These are phyloP conservation scores for Andinoacara biseriatus DNA, from an alignment of 2,113 vertebrate species.

Conservation along the genomic window DNA sequence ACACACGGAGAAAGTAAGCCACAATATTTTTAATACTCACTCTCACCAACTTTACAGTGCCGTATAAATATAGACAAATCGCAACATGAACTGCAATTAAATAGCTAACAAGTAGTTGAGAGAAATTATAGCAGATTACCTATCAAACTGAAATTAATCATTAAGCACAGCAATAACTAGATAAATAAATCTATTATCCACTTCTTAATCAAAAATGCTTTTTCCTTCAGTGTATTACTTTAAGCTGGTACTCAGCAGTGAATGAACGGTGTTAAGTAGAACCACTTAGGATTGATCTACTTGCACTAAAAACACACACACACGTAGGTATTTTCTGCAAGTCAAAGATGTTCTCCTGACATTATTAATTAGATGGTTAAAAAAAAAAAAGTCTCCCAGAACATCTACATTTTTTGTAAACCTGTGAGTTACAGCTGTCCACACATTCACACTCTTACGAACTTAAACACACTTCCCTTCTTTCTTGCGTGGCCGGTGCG, in stretches of 20 bases:
- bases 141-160: background rate
- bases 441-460: slow-evolving; percentile 25
- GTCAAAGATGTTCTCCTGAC: background rate
- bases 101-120: background rate
- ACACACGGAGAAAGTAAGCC: background rate
- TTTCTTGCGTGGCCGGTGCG: slow-evolving; percentile 12
- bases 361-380: background rate
- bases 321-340: background rate
- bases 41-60: background rate
- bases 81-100: background rate
- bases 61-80: background rate
- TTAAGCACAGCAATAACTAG: background rate
- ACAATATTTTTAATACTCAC: slow-evolving; percentile 7
- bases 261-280: background rate
- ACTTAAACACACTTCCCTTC: slow-evolving; percentile 8
- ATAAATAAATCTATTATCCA: background rate
- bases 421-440: slow-evolving; percentile 12
- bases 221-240: background rate
- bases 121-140: background rate
- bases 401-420: background rate
- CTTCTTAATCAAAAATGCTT: background rate
- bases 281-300: background rate
- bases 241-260: background rate
- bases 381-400: slow-evolving; percentile 13
- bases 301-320: background rate